phyloP scores from a whole-genome alignment of 1,140 invertebrate species.

The Maconellicoccus hirsutus region DNA sequence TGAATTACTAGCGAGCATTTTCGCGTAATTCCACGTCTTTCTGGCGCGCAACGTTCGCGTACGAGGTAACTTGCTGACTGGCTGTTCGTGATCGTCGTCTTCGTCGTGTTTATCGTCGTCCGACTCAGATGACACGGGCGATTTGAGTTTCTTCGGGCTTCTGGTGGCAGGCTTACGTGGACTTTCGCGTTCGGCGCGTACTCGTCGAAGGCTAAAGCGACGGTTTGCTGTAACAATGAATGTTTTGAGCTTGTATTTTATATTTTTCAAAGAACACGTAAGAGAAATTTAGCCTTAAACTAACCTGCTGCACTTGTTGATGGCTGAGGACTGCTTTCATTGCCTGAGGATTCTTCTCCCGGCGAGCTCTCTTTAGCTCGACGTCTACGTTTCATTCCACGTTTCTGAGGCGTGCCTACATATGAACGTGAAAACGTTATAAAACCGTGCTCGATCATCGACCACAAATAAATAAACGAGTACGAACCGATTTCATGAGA shows the following conservation, averaged over 20 bases:
- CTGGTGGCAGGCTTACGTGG: neutral
- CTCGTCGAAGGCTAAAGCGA: neutral
- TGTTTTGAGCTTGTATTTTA: too few species aligned
- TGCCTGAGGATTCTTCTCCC: neutral
- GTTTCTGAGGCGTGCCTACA: neutral
- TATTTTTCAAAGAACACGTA: too few species aligned
- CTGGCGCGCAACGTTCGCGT: conserved; percentile 9
- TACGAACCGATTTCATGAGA: conserved; percentile 30
- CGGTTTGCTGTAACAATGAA: neutral
- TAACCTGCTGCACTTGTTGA: conserved; percentile 23
- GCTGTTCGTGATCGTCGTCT: neutral
- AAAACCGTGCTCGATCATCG: too few species aligned
- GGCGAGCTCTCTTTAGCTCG: neutral
- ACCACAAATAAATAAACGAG: too few species aligned
- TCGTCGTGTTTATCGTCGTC: neutral
- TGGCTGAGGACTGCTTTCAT: conserved; percentile 2
- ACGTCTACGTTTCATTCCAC: neutral
- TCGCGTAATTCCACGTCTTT: conserved; percentile 26
- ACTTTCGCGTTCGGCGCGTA: neutral
- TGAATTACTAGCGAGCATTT: conserved; percentile 25
- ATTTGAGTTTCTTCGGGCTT: conserved; percentile 6
- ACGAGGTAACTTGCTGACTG: neutral
- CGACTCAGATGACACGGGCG: neutral
- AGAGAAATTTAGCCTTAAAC: neutral
- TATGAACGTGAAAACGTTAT: too few species aligned